These are phyloP conservation scores for Psix sp. DNA, from an alignment of 1,140 invertebrate genomes.

Conservation along the genomic window DNA sequence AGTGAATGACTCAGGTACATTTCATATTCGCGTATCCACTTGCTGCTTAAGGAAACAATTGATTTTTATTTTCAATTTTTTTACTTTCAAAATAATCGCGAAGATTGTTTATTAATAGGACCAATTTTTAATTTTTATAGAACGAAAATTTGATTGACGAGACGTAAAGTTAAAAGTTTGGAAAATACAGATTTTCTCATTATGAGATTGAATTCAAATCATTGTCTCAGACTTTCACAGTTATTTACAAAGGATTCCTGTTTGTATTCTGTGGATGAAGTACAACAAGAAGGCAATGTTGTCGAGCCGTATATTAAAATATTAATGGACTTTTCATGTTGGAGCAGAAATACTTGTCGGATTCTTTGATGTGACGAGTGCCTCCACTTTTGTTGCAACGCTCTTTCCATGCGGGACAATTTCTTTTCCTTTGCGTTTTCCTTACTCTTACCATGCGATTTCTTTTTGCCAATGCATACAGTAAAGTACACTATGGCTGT, in stretches of 20 bases:
- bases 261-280: constrained; percentile 42
- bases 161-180: constrained; percentile 3
- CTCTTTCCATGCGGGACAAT: constrained; percentile 9
- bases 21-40: too few relatives aligned
- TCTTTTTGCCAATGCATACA: too few relatives aligned
- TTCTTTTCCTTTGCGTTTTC: constrained; percentile 16
- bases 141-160: constrained; percentile 6
- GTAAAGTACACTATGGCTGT: too few relatives aligned
- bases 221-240: constrained; percentile 12
- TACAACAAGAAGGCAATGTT: constrained; percentile 33
- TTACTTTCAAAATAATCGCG: too few relatives aligned
- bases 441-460: neutral
- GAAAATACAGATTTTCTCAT: constrained; percentile 25
- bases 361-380: constrained; percentile 55
- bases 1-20: too few relatives aligned
- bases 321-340: constrained; percentile 62
- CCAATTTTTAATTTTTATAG: neutral
- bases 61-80: too few relatives aligned
- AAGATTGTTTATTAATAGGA: neutral
- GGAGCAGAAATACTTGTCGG: constrained; percentile 40
- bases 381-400: constrained; percentile 40
- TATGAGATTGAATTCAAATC: constrained; percentile 21
- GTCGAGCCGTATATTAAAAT: constrained; percentile 51
- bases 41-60: too few relatives aligned
- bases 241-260: constrained; percentile 36